Evolutionary conservation across 2,888 invertebrate species (phyloP).

Genomic region (Tinea pellionella): DNA sequence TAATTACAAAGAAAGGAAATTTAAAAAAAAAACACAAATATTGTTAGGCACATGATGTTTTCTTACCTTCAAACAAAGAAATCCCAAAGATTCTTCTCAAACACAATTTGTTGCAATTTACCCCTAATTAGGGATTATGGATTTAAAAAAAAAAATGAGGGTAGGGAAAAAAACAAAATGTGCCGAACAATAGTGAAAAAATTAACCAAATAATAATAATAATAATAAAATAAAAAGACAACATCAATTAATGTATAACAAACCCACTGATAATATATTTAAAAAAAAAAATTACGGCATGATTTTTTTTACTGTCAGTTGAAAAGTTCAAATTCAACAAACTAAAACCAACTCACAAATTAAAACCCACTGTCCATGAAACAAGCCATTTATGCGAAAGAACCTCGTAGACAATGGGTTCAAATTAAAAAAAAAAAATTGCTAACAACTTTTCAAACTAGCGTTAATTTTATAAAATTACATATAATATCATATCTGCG

Average conservation of each 20-base stretch:
- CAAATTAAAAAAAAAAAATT: conserved; percentile 19
- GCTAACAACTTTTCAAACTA: conserved; percentile 3
- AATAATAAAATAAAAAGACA: conserved; percentile 26
- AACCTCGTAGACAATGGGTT: too few species aligned
- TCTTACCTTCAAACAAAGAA: conserved; percentile 39
- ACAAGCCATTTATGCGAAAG: too few species aligned
- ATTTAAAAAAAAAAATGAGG: neutral
- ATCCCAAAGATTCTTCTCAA: neutral
- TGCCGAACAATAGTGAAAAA: conserved; percentile 91
- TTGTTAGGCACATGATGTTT: conserved; percentile 65
- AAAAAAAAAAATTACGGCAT: too few species aligned
- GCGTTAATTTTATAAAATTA: neutral
- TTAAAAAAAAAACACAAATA: conserved; percentile 6
- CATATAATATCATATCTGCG: neutral
- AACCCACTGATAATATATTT: too few species aligned
- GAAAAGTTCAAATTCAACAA: too few species aligned
- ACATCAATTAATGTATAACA: neutral
- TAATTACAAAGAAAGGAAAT: too few species aligned
- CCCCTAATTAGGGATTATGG: neutral
- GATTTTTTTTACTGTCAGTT: too few species aligned
- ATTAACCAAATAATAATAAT: conserved; percentile 17
- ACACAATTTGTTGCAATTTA: neutral
- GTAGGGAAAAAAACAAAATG: conserved; percentile 45
- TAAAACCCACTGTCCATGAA: too few species aligned
- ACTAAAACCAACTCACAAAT: too few species aligned